These are phyloP conservation scores for Alca torda DNA, from an alignment of 2,797 vertebrate species.

Conservation along the genomic window DNA sequence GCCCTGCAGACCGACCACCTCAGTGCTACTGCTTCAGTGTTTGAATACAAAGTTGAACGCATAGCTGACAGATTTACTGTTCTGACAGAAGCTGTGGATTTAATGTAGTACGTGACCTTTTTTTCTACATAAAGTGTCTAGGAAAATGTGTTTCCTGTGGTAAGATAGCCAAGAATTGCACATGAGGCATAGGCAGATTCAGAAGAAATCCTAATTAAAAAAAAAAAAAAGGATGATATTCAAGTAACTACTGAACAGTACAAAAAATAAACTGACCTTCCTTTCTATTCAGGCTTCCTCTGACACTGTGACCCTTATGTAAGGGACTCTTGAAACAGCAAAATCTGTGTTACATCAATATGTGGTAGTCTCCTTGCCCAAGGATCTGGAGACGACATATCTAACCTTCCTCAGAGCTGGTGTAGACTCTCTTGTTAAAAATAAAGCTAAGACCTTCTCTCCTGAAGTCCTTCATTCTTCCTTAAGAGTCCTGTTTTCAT, in stretches of 20 bases:
- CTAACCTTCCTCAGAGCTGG: neutral
- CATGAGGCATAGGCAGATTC: neutral
- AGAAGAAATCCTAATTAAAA: neutral
- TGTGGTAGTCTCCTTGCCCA: neutral
- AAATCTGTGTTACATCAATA: neutral
- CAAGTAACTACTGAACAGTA: neutral
- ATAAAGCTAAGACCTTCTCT: neutral
- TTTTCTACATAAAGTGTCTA: neutral
- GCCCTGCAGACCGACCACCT: neutral
- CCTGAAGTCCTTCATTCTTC: slow-evolving; percentile 6
- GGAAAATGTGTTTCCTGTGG: neutral
- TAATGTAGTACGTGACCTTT: neutral
- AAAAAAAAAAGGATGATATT: neutral
- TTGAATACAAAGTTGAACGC: neutral
- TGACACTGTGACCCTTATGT: neutral
- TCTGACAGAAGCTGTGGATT: neutral
- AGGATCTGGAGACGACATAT: neutral
- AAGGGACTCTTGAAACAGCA: neutral
- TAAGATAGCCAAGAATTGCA: neutral
- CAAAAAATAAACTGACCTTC: neutral
- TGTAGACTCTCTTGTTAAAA: neutral
- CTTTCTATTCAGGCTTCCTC: neutral
- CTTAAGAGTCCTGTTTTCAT: slow-evolving; percentile 48
- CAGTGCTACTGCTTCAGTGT: neutral
- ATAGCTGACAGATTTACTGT: neutral